These are phyloP conservation scores for Siphamia tubifer DNA, from an alignment of 2,113 vertebrate species.

Conservation along the genomic window DNA sequence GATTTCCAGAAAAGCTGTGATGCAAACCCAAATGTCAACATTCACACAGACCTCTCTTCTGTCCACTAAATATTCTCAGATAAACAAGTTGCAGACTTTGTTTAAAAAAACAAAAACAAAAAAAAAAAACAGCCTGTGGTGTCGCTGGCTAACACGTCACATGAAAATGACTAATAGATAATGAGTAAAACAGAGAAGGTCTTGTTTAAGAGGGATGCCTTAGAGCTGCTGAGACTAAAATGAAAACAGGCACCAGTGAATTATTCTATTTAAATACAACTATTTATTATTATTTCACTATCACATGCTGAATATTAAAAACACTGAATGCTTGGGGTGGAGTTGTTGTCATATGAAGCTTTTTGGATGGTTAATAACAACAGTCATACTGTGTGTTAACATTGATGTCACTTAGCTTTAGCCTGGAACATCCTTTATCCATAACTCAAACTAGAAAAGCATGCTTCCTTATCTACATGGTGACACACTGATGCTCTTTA, in stretches of 20 bases:
- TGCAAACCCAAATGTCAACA: background rate
- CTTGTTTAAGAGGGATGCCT: background rate
- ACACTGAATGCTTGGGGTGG: background rate
- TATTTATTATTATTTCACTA: constrained; percentile 9
- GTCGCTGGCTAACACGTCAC: background rate
- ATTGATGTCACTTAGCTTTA: background rate
- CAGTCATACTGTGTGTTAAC: background rate
- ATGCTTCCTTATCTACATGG: background rate
- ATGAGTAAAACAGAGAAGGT: background rate
- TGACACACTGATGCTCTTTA: background rate
- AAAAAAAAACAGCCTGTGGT: background rate
- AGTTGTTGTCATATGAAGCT: background rate
- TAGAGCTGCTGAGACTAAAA: background rate
- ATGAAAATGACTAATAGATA: background rate
- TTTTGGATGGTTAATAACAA: background rate
- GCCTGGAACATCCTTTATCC: background rate
- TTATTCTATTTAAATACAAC: background rate
- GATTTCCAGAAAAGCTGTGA: background rate
- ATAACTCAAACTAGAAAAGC: background rate
- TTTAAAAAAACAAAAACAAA: constrained; percentile 6
- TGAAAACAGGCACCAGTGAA: constrained; percentile 18
- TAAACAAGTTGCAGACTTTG: background rate
- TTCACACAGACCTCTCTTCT: background rate
- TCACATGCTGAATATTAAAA: constrained; percentile 32
- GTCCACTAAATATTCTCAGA: background rate